Percentiles rank a stretch among this genome's conserved stretches.
phyloP scores from a whole-genome alignment of 1,140 invertebrate species.

The Platorchestia sp. region DNA sequence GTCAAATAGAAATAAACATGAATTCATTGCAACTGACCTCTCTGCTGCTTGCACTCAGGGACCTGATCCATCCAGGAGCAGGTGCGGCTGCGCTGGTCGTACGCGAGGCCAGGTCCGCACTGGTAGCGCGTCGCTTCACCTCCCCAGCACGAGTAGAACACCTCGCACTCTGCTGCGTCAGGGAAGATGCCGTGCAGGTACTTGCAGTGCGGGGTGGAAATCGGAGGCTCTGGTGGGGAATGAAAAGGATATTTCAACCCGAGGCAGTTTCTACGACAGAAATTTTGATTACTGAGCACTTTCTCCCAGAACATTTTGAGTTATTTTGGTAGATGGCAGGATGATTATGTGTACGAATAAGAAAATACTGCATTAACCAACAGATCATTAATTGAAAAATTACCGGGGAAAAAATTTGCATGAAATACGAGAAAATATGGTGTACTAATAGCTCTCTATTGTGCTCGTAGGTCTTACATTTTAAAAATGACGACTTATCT shows the following conservation, averaged over 20 bases:
- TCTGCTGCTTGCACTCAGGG: constrained; percentile 82
- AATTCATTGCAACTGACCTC: not conserved
- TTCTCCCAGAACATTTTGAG: not conserved
- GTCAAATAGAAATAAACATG: too few species aligned
- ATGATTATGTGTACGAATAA: not conserved
- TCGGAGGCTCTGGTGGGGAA: constrained; percentile 81
- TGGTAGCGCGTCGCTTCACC: constrained; percentile 93
- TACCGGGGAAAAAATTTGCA: not conserved
- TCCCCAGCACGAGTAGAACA: constrained; percentile 97
- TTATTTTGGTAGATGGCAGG: not conserved
- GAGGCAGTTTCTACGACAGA: not conserved
- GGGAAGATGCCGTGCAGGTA: constrained; percentile 93
- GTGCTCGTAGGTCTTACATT: not conserved
- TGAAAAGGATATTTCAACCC: not conserved
- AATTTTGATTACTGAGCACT: not conserved
- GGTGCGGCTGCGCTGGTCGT: constrained; percentile 90
- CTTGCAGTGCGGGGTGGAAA: constrained; percentile 86
- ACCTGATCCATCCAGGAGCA: constrained; percentile 97
- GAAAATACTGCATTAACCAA: not conserved
- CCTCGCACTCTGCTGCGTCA: constrained; percentile 89
- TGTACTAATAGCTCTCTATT: not conserved
- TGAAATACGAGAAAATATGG: not conserved
- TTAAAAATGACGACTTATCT: not conserved
- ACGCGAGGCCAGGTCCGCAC: constrained; percentile 93
- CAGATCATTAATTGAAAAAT: not conserved